Percentiles rank a stretch among this genome's conserved stretches.
These are phyloP conservation scores for Bradypodion ventrale DNA, from an alignment of 2,797 vertebrate species.

Conservation along the genomic window DNA sequence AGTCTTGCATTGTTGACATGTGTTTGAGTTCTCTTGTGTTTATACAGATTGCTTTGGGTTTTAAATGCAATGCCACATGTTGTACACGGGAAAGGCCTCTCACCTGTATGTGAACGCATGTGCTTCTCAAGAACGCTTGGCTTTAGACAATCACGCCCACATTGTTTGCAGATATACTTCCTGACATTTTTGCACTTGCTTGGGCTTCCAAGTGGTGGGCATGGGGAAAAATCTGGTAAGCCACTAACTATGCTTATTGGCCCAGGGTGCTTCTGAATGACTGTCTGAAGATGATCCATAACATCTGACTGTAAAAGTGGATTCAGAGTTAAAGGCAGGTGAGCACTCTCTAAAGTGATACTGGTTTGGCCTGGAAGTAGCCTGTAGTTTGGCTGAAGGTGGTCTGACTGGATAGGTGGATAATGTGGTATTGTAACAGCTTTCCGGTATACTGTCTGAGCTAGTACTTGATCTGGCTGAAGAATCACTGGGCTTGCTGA, in stretches of 20 bases:
- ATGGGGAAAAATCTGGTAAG: conserved; percentile 70
- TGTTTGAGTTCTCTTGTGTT: conserved; percentile 93
- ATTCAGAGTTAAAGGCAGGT: conserved; percentile 72
- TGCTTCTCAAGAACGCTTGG: conserved; percentile 97
- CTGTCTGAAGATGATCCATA: conserved; percentile 35
- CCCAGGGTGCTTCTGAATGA: conserved; percentile 81
- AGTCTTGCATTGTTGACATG: conserved; percentile 84
- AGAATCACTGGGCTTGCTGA: conserved; percentile 49
- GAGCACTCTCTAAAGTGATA: conserved; percentile 51
- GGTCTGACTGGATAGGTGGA: conserved; percentile 71
- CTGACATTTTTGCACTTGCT: conserved; percentile 82
- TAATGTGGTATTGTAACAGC: conserved; percentile 79
- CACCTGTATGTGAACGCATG: conserved; percentile 94
- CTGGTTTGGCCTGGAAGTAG: conserved; percentile 67
- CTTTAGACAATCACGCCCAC: conserved; percentile 93
- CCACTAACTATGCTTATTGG: conserved; percentile 85
- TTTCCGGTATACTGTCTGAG: conserved; percentile 85
- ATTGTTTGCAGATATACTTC: conserved; percentile 90
- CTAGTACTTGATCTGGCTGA: conserved; percentile 72
- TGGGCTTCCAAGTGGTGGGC: conserved; percentile 56
- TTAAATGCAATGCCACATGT: conserved; percentile 95
- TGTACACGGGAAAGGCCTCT: conserved; percentile 91
- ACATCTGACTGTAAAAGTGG: conserved; percentile 66
- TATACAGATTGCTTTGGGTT: conserved; percentile 98
- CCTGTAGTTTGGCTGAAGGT: conserved; percentile 67